These are phyloP conservation scores for Strigamia transsilvanica DNA, from an alignment of 2,888 invertebrate genomes.

Conservation along the genomic window DNA sequence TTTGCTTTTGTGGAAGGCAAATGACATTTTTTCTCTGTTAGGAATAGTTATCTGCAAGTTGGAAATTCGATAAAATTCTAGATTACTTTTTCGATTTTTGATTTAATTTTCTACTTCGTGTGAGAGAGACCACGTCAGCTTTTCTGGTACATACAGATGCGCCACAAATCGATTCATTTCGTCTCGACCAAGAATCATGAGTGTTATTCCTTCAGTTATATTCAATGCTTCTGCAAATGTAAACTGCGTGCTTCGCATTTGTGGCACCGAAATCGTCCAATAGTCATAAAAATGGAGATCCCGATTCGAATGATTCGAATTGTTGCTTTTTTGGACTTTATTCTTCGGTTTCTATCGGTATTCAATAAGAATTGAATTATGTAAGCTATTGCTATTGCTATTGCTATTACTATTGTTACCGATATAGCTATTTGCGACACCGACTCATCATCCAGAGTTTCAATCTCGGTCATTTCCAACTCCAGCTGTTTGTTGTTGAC, in stretches of 20 bases:
- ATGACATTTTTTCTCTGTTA: constrained; percentile 26
- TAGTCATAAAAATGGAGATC: constrained; percentile 13
- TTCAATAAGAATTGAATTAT: no score
- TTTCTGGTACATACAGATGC: constrained; percentile 43
- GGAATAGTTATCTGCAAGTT: constrained; percentile 1
- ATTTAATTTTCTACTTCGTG: constrained; percentile 4
- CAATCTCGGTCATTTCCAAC: no score
- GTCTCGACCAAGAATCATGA: constrained; percentile 21
- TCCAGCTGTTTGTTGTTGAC: no score
- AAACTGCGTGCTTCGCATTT: not conserved
- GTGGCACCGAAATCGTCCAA: not conserved
- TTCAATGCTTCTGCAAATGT: constrained; percentile 32
- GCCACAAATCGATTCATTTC: constrained; percentile 29
- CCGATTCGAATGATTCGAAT: not conserved
- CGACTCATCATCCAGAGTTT: no score
- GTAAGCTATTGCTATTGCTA: no score
- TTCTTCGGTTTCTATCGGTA: not conserved
- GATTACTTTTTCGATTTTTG: not conserved
- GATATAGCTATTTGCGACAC: no score
- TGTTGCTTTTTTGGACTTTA: not conserved
- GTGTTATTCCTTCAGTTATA: not conserved
- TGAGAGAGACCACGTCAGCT: constrained; percentile 15
- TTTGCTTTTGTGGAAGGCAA: constrained; percentile 4
- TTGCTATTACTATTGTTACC: no score
- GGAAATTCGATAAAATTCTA: not conserved